Evolutionary conservation across 2,113 vertebrate species (phyloP), one percentile per base, ranked within the genome.

Genomic region (Telmatochromis brichardi): DNA sequence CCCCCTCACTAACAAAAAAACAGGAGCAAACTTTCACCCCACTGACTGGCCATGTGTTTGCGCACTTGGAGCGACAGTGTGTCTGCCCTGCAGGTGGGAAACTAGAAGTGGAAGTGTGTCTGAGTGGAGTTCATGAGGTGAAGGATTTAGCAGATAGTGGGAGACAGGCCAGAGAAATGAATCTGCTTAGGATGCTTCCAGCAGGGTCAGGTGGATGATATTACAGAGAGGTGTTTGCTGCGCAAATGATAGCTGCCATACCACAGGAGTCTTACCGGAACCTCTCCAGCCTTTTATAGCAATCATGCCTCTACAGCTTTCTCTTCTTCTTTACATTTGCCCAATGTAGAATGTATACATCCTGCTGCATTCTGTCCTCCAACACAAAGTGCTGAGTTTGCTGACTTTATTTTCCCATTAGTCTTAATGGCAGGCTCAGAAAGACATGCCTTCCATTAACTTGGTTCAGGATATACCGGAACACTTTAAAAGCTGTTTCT

Each of bases 1-100:
- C 60, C 40, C 14, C 28, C 12, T 21, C 68, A 42, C 45, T 17
- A 4, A 28, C 65, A 80, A 26, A 50, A 89, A 79, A 21, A 57
- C 83, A 92, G 37, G 88, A 82, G 63, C 40, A 89, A 51, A 93
- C 93, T 94, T 93, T 95, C 89, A 84, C 93, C 87, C 68, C 85
- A 71, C 50, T 89, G 65, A 90, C 90, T 90, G 81, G 47, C 9
- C 2, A 6, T 31, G 45, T 86, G 86, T 81, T 85, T 58, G 90
- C 73, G 73, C 31, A 2, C 35, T 14, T 55, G 35, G 86, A 85
- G 90, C 84, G 71, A 89, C 87, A 55, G 86, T 19, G 23, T 68
- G 90, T 90, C 88, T 91, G 81, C 83, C 6, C 86, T 11, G 47
- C 82, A 76, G 87, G 88, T 89, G 90, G 92, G 79, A 79, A 54